These are phyloP conservation scores for Gerris lacustris DNA, from an alignment of 2,888 invertebrate species.

Conservation along the genomic window DNA sequence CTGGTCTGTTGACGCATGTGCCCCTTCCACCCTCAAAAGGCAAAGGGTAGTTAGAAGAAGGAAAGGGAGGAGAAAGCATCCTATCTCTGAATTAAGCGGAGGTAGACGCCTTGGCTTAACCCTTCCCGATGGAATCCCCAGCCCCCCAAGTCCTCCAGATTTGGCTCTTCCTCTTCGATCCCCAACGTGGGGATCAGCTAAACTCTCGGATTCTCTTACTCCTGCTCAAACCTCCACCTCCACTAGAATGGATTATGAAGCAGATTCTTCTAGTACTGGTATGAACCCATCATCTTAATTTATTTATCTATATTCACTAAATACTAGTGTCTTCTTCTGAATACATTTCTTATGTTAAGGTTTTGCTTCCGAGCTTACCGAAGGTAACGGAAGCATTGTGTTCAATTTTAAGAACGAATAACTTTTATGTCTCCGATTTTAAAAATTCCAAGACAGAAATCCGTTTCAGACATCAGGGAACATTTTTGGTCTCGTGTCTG, in stretches of 20 bases:
- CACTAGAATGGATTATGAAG: constrained; percentile 38
- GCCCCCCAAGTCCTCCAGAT: constrained; percentile 32
- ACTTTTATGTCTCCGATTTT: too few relatives aligned
- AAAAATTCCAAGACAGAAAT: too few relatives aligned
- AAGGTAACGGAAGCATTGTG: too few relatives aligned
- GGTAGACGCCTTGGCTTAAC: constrained; percentile 30
- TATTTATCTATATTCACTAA: too few relatives aligned
- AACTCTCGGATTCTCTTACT: constrained; percentile 34
- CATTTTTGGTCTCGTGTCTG: too few relatives aligned
- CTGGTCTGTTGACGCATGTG: constrained; percentile 25
- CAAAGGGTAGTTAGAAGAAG: constrained; percentile 26
- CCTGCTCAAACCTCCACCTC: constrained; percentile 9
- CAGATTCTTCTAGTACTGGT: constrained; percentile 35
- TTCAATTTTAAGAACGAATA: too few relatives aligned
- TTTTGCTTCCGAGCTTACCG: too few relatives aligned
- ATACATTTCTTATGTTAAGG: too few relatives aligned
- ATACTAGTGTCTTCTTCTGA: too few relatives aligned
- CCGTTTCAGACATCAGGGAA: too few relatives aligned
- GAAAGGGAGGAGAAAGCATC: constrained; percentile 21
- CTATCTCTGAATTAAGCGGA: constrained; percentile 14
- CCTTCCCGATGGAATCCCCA: constrained; percentile 36
- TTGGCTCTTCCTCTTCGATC: constrained; percentile 31
- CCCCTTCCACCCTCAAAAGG: constrained; percentile 28
- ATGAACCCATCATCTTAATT: background rate
- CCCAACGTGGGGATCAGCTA: constrained; percentile 38